Base-by-base conservation (phyloP, 2,797 vertebrate genomes). In the Intellagama lesueurii region DNA sequence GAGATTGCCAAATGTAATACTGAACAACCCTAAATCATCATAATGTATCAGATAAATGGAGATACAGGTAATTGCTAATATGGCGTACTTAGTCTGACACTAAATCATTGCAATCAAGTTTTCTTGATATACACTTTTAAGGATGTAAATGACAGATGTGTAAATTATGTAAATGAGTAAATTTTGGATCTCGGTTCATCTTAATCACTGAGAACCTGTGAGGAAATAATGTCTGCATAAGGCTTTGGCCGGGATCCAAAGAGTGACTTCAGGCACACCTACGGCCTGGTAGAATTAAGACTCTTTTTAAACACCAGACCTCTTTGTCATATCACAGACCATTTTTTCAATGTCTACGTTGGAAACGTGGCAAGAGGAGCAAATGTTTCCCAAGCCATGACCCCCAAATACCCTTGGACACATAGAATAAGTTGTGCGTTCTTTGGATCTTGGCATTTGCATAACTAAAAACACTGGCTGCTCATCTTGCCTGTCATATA, bases 91-190 rank as follows among this genome's bases (percentile, higher is more conserved):
- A 89, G 49, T 88, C 88, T 87, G 12, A 1, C 60, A 64, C 9
- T 0, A 11, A 90, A 35, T 11, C 11, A 82, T 76, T 89, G 85
- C 30, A 91, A 83, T 40, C 1, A 49, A 47, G 47, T 75, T 44
- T 40, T 40, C 80, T 47, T 69, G 89, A 93, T 90, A 49, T 12
- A 73, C 2, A 3, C 0, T 69, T 1, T 88, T 92, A 80, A 64
- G 1, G 0, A 82, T 68, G 85, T 4, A 84, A 78, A 83, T 82
- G 60, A 76, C 64, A 30, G 44, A 52, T 40, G 24, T 68, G 60
- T 40, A 78, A 78, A 84, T 84, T 83, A 69, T 88, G 47, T n/a
- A 82, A 64, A 87, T 52, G 3, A 17, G 1, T 40, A 76, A 4
- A 28, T 88, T 84, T 83, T 30, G 1, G 14, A 35, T 69, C 11